phyloP scores from a whole-genome alignment of 2,797 vertebrate species.

The Sebastes trivittatus region DNA sequence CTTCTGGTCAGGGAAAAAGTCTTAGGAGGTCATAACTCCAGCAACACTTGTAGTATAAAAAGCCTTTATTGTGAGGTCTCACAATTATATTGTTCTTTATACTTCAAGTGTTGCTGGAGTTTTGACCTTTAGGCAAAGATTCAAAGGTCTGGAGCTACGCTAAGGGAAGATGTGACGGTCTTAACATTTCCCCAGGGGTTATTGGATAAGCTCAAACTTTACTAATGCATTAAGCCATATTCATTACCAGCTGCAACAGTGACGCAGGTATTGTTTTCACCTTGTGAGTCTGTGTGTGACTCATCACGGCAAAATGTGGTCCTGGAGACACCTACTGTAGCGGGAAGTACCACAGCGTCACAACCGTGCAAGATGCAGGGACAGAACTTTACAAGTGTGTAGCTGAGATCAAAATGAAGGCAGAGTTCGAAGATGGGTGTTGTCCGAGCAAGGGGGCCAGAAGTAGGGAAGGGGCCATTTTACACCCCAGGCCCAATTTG shows the following conservation, averaged over 20 bases:
- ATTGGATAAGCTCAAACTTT: background rate
- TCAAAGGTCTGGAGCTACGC: background rate
- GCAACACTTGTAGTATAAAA: too few species aligned
- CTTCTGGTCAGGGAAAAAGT: background rate
- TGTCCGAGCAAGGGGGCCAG: fast-evolving
- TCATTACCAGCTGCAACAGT: background rate
- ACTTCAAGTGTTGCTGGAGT: too few species aligned
- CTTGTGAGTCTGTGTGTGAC: background rate
- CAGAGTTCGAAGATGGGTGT: background rate
- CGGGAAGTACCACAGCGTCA: background rate
- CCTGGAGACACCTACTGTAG: background rate
- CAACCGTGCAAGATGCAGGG: background rate
- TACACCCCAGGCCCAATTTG: background rate
- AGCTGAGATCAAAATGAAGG: background rate
- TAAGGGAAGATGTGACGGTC: background rate
- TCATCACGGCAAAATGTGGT: background rate
- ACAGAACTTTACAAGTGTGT: background rate
- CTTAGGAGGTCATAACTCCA: too few species aligned
- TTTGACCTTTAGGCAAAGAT: background rate
- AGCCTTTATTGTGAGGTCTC: too few species aligned
- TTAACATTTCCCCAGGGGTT: background rate
- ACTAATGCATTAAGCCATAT: background rate
- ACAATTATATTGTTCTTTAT: too few species aligned
- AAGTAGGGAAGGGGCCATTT: background rate
- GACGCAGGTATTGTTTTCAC: background rate